phyloP scores from a whole-genome alignment of 2,888 invertebrate genomes.

The Acronicta psi region DNA sequence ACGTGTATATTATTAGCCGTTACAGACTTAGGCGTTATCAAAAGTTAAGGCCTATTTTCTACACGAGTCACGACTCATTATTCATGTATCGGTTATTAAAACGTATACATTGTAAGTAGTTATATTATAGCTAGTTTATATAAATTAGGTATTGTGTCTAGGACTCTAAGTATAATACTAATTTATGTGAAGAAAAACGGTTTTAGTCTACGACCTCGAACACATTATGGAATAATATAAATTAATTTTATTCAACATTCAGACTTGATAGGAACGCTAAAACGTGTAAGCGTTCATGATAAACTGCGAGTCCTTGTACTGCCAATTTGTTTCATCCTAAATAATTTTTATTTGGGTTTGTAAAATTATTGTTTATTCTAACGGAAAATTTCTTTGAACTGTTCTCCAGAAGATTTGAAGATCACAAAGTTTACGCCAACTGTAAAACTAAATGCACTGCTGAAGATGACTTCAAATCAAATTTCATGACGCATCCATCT shows the following conservation, averaged over 20 bases:
- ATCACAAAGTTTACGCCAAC: slow-evolving; percentile 1
- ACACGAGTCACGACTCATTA: slow-evolving; percentile 59
- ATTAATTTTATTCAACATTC: slow-evolving; percentile 33
- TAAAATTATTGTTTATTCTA: too few relatives aligned
- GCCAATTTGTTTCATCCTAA: background rate
- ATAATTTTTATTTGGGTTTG: background rate
- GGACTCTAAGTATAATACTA: slow-evolving; percentile 20
- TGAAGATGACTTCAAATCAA: slow-evolving; percentile 45
- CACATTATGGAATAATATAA: slow-evolving; percentile 35
- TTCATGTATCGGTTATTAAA: slow-evolving; percentile 38
- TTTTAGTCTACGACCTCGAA: slow-evolving; percentile 46
- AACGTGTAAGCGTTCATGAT: slow-evolving; percentile 21
- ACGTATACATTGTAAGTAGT: slow-evolving; percentile 11
- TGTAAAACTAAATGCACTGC: slow-evolving; percentile 24
- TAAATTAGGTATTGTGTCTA: slow-evolving; percentile 40
- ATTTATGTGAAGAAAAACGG: slow-evolving; percentile 36
- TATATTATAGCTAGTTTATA: slow-evolving; percentile 29
- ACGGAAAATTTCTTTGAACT: background rate
- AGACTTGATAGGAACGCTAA: slow-evolving; percentile 25
- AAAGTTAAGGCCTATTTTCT: slow-evolving; percentile 65
- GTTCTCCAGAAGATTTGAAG: slow-evolving; percentile 4
- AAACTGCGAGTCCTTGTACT: background rate
- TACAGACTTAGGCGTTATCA: slow-evolving; percentile 55
- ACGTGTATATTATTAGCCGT: slow-evolving; percentile 41
- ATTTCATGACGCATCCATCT: slow-evolving; percentile 55